phyloP scores from a whole-genome alignment of 2,888 invertebrate species.

The Pheosia gnoma region DNA sequence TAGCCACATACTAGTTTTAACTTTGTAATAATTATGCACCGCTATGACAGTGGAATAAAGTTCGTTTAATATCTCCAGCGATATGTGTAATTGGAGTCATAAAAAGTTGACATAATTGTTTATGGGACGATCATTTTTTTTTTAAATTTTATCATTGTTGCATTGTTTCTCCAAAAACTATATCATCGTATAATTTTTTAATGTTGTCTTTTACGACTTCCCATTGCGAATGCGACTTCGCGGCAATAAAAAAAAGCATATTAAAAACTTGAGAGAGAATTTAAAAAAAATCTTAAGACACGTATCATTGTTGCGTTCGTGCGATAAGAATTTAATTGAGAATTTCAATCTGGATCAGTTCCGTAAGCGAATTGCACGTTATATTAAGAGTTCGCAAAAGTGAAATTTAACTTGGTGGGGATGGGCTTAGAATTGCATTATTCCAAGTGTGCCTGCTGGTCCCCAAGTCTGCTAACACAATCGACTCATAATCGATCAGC shows the following conservation, averaged over 20 bases:
- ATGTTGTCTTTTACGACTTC: slow-evolving; percentile 30
- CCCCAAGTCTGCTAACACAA: no score
- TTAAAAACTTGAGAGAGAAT: slow-evolving; percentile 27
- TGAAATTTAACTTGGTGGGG: no score
- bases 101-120: background rate
- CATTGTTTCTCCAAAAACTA: slow-evolving; percentile 24
- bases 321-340: slow-evolving; percentile 37
- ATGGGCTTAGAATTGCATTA: no score
- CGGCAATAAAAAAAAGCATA: slow-evolving; percentile 29
- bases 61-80: background rate
- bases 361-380: slow-evolving; percentile 22
- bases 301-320: slow-evolving; percentile 27
- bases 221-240: slow-evolving; percentile 16
- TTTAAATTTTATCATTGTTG: slow-evolving; percentile 10
- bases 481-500: no score
- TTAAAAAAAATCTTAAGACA: slow-evolving; percentile 1
- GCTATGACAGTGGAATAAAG: background rate
- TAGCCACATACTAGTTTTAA: no score
- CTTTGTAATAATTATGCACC: no score
- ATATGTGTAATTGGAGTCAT: background rate
- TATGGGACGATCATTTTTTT: background rate
- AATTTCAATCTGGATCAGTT: slow-evolving; percentile 38
- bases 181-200: slow-evolving; percentile 31
- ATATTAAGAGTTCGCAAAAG: background rate
- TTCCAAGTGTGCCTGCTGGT: no score